Conservation (phyloP, 92 coral and sea anemone species). For the Epizoanthus ramosus region DNA sequence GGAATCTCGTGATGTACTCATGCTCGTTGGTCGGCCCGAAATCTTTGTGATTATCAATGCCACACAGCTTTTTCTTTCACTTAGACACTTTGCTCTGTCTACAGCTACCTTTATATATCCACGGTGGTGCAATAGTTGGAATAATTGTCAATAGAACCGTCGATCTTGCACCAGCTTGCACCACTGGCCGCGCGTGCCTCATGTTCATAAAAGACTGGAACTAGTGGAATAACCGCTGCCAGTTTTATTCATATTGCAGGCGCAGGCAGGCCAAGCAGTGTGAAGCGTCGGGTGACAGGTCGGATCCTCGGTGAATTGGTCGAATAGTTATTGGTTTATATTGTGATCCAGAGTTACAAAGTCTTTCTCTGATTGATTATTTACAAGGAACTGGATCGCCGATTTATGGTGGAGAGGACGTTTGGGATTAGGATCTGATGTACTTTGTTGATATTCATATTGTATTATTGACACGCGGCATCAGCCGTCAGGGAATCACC, state of each 20-base stretch:
- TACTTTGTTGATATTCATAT: neutral
- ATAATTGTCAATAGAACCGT: neutral
- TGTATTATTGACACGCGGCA: neutral
- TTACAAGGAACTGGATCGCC: neutral
- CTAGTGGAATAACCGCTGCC: slow-evolving; percentile 23
- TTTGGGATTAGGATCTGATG: neutral
- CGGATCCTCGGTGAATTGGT: too few relatives aligned
- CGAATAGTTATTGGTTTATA: neutral
- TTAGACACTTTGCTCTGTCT: neutral
- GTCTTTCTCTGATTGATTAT: neutral
- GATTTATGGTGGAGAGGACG: neutral
- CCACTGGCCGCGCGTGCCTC: neutral
- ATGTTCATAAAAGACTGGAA: slow-evolving; percentile 1
- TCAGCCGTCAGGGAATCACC: slow-evolving; percentile 15
- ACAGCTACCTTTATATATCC: neutral
- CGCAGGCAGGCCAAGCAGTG: too few relatives aligned
- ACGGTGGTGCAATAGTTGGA: neutral
- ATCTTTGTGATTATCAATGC: neutral
- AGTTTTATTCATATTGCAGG: neutral
- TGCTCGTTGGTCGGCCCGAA: neutral
- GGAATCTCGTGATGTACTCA: slow-evolving; percentile 13
- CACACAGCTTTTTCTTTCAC: neutral
- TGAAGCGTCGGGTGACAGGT: too few relatives aligned
- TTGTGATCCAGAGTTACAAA: neutral
- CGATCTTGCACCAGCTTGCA: neutral